phyloP scores from a whole-genome alignment of 2,888 invertebrate species.

The Ptychoptera albimana region DNA sequence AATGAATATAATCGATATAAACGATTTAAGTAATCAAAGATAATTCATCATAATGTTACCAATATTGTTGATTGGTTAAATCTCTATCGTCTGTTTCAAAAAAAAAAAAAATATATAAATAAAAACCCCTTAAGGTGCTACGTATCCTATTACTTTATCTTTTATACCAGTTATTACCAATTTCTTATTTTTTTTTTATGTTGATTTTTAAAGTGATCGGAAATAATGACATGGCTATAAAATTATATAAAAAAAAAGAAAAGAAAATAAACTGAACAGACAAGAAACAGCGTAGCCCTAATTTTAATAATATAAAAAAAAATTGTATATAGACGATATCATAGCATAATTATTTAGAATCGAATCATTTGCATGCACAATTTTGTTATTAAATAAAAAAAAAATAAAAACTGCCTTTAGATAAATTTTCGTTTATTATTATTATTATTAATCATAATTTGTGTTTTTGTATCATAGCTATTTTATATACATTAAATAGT shows the following conservation, averaged over 20 bases:
- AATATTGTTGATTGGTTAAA: background rate
- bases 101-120: too few species aligned
- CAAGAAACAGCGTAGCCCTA: background rate
- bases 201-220: too few species aligned
- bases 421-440: background rate
- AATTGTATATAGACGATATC: too few species aligned
- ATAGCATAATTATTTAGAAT: background rate
- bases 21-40: background rate
- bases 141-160: background rate
- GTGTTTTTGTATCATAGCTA: too few species aligned
- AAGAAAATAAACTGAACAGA: background rate
- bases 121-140: background rate
- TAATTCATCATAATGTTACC: background rate
- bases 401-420: too few species aligned
- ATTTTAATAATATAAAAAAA: background rate
- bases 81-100: too few species aligned
- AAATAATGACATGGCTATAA: too few species aligned
- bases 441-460: too few species aligned
- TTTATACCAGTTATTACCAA: background rate
- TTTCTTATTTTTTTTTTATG: too few species aligned
- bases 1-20: background rate
- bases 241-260: background rate
- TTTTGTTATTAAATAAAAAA: background rate
- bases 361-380: background rate
- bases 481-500: too few species aligned